phyloP scores from a whole-genome alignment of 2,797 vertebrate species.

The Echiichthys vipera region DNA sequence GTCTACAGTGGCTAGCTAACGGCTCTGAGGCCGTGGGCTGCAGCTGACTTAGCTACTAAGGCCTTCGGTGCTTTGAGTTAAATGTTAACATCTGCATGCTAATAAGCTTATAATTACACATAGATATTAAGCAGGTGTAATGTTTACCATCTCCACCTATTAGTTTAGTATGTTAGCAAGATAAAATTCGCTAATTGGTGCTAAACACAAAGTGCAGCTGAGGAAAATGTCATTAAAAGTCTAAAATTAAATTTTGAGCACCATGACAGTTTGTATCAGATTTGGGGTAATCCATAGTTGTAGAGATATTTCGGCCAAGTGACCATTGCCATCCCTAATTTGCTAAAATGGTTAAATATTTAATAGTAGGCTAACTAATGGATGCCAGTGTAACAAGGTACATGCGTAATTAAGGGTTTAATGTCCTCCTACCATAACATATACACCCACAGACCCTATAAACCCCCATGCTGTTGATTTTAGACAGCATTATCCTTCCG shows the following conservation, averaged over 20 bases:
- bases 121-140: too few relatives aligned
- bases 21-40: too few relatives aligned
- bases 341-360: neutral
- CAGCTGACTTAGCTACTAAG: too few relatives aligned
- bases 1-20: too few relatives aligned
- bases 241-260: too few relatives aligned
- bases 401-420: neutral
- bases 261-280: neutral
- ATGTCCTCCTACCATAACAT: neutral
- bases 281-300: neutral
- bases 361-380: neutral
- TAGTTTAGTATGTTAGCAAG: too few relatives aligned
- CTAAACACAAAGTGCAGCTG: neutral
- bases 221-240: too few relatives aligned
- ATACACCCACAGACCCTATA: neutral
- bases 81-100: too few relatives aligned
- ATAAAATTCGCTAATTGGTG: too few relatives aligned
- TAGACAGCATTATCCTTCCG: slow-evolving; percentile 9
- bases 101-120: too few relatives aligned
- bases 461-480: slow-evolving; percentile 13
- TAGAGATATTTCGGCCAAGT: neutral
- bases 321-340: neutral
- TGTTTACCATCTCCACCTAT: too few relatives aligned
- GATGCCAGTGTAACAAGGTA: neutral
- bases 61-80: too few relatives aligned